Evolutionary conservation across 2,797 vertebrate species (phyloP).

Genomic region (Tinamus major): DNA sequence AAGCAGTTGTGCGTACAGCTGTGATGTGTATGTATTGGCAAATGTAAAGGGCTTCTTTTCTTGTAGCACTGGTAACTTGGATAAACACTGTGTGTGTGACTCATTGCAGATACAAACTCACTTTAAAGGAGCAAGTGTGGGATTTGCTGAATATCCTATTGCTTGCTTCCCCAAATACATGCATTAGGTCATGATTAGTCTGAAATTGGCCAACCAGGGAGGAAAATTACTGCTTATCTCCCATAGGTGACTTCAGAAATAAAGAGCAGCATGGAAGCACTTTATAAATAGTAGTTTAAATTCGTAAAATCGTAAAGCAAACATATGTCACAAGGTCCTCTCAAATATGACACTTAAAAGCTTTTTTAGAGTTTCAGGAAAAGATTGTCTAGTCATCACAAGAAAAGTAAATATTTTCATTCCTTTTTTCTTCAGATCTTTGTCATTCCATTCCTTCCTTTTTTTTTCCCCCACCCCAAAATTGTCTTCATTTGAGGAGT

Average conservation of each 20-base stretch:
- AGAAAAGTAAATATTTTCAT: slow-evolving; percentile 53
- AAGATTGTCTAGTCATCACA: slow-evolving; percentile 26
- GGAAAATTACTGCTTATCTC: slow-evolving; percentile 36
- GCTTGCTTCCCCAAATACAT: slow-evolving; percentile 31
- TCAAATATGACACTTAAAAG: slow-evolving; percentile 46
- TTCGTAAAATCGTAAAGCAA: slow-evolving; percentile 48
- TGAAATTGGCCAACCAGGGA: slow-evolving; percentile 18
- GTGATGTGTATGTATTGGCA: slow-evolving; percentile 44
- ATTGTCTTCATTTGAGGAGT: background rate
- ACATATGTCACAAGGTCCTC: slow-evolving; percentile 47
- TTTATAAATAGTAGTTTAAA: slow-evolving; percentile 47
- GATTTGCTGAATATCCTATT: slow-evolving; percentile 49
- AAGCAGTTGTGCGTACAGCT: slow-evolving; percentile 51
- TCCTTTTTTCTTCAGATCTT: background rate
- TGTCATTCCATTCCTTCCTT: background rate
- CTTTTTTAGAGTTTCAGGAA: slow-evolving; percentile 34
- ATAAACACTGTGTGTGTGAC: slow-evolving; percentile 50
- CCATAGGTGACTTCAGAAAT: slow-evolving; percentile 53
- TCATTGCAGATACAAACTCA: slow-evolving; percentile 56
- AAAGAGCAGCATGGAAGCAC: slow-evolving; percentile 26
- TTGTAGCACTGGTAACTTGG: slow-evolving; percentile 47
- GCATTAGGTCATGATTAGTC: slow-evolving; percentile 56
- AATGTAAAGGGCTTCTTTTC: slow-evolving; percentile 30
- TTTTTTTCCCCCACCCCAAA: background rate
- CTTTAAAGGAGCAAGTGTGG: slow-evolving; percentile 41